Evolutionary conservation across 2,888 invertebrate genomes (phyloP).

Genomic region (Athalia rosae): DNA sequence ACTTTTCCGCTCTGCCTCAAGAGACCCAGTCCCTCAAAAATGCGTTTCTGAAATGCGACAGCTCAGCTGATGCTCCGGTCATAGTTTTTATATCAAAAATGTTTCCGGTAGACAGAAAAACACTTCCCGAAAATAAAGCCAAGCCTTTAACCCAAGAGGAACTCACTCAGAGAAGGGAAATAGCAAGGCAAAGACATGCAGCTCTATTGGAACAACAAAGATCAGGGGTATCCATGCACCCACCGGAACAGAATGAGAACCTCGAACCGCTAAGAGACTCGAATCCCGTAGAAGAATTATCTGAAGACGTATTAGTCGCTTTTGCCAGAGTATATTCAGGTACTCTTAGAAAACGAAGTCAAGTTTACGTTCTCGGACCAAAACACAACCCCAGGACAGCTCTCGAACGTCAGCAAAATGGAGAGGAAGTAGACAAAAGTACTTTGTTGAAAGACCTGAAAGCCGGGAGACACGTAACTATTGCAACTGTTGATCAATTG

Average conservation of each 20-base stretch:
- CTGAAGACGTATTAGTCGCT: conserved; percentile 85
- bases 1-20: conserved; percentile 80
- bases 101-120: conserved; percentile 86
- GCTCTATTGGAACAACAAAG: conserved; percentile 74
- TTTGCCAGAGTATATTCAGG: conserved; percentile 97
- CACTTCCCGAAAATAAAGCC: conserved; percentile 86
- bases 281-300: conserved; percentile 59
- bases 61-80: conserved; percentile 79
- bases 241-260: too few relatives aligned
- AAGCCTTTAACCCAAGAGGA: conserved; percentile 86
- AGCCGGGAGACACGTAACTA: conserved; percentile 81
- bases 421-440: conserved; percentile 73
- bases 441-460: conserved; percentile 78
- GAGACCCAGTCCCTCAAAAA: conserved; percentile 83
- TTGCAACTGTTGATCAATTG: conserved; percentile 81
- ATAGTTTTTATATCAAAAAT: conserved; percentile 91
- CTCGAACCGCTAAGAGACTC: conserved; percentile 23
- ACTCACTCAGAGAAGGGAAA: conserved; percentile 81
- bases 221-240: conserved; percentile 48
- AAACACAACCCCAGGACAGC: conserved; percentile 88
- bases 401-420: conserved; percentile 71
- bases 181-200: conserved; percentile 80
- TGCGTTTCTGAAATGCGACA: conserved; percentile 82
- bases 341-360: conserved; percentile 83
- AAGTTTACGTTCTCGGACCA: conserved; percentile 89